Evolutionary conservation across 2,113 vertebrate species (phyloP), one percentile per base, ranked within the genome.

Genomic region (Ciconia stormi): DNA sequence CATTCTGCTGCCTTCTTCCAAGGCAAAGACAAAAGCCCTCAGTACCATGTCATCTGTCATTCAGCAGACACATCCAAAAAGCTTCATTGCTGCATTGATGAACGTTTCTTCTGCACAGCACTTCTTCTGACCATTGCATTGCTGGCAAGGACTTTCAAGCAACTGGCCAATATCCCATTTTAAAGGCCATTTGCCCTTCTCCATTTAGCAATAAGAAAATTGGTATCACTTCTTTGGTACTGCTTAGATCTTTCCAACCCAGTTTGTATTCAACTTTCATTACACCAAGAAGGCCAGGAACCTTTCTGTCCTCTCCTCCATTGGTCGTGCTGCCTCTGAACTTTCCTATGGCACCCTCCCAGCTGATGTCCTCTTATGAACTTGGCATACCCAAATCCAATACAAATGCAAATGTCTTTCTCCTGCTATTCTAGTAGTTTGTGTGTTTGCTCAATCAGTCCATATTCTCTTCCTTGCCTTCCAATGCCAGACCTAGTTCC

Each of bases 221-320:
- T 9, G 6, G 6, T 26, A 47, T 38, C 8, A 19, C 6, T 72
- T 63, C 42, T 72, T 69, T 25, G 18, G 5, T 53, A 44, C 23
- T 34, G 11, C 23, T 83, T 25, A 77, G 26, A 34, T 21, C 18
- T 73, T 72, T 58, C 50, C 52, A 32, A 32, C 4, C 4, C 8
- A 18, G 8, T 53, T 55, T 72, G 36, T 25, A 16, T 12, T n/a
- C 1, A 0, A 5, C 7, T 61, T 20, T 34, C 18, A 23, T 55
- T 29, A 59, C 25, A 47, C 7, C 0, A 0, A 72, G 16, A 53
- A 49, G 44, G 7, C 8, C 42, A 49, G 59, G 42, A 83, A 40
- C 2, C 30, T 46, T 77, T 11, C 52, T 46, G 29, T 34, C 30
- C 30, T 56, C 49, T 73, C 40, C 26, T 67, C 26, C 10, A 2